Evolutionary conservation across 1,140 invertebrate genomes (phyloP), one percentile per base, ranked within the genome.

Genomic region (Armadillidium nasatum): DNA sequence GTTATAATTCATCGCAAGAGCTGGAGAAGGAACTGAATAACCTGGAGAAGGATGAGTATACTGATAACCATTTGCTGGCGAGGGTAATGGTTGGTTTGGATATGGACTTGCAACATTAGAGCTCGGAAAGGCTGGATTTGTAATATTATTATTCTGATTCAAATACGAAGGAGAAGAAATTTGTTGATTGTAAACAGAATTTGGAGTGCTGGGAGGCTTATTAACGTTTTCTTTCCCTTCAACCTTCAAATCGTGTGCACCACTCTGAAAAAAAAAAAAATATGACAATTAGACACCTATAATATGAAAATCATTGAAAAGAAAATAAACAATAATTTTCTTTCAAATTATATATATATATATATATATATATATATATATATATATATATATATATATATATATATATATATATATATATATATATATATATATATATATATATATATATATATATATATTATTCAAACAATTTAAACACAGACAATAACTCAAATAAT

Each of bases 101-200:
- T 82, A 81, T 10, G 79, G 79, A n/a, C 76, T 80, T 21, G 77
- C 72, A 60, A 77, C 73, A 11, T 79, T 54, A 19, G 80, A 75
- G 15, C 73, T 75, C 44, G 77, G 79, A 75, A 76, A 81, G 7
- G 81, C 82, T 69, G 83, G 82, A 50, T 81, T 84, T 19, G 81
- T 80, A 72, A 83, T 77, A 3, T 33, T 3, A 3, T 3, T 33
- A 67, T 81, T 71, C 73, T 82, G 80, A 54, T 79, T 78, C 66
- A 71, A 75, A 69, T 81, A 81, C 3, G 81, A 78, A 11, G 81
- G 79, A 11, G 76, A 77, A 60, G 80, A 74, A 46, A 78, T 76
- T 23, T 78, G 81, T 23, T 78, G 78, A 15, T 79, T 74, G 10
- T 50, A 71, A 67, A 78, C 22, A 33, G 77, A 60, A 22, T 72